Base-by-base conservation (phyloP, 2,888 invertebrate genomes). In the Cheilosia impressa region DNA sequence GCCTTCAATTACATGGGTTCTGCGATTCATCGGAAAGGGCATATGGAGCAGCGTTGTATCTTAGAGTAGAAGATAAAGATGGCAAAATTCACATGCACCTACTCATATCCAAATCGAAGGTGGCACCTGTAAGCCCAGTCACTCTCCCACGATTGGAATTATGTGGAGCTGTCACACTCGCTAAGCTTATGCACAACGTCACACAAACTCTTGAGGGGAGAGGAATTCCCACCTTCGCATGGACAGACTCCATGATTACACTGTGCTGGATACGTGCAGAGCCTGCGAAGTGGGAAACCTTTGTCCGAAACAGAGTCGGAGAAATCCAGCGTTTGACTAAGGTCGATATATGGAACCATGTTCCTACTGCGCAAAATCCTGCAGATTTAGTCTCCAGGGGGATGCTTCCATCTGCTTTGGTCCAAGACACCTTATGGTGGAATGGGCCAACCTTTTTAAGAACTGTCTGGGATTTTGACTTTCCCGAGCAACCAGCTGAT, bases 321-420 rank as follows among this genome's bases (percentile, higher is more conserved):
- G 22, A 53, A 17, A 41, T 66, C 9, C 66, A 50, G 19, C 19
- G 60, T 4, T 43, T 60, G 17, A 60, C n/a, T 0, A 17, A n/a
- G 24, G 0, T 43, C 22, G 43, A 47, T 27, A 45, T 62, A 2
- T 62, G 62, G 47, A 0, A 31, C 10, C 62, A 62, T 31, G n/a
- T 31, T 31, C 27, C 27, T 7, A 31, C 62, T 4, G 17, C 13
- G 0, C 31, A 55, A 13, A 68, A 55, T 38, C 55, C 55, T 19
- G 69, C 58, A 1, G 69, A 58, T 43, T 17, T 68, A n/a, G 19
- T 43, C 53, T 55, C 66, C 1, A 4, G 24, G n/a, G 68, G 68
- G 19, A 19, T 57, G 10, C 45, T 45, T 2, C 57, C 45, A 57
- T 69, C 68, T 9, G 43, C 41, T 2, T 38, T 66, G 41, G 27